phyloP scores from a whole-genome alignment of 2,797 vertebrate species.

The Choloepus didactylus region DNA sequence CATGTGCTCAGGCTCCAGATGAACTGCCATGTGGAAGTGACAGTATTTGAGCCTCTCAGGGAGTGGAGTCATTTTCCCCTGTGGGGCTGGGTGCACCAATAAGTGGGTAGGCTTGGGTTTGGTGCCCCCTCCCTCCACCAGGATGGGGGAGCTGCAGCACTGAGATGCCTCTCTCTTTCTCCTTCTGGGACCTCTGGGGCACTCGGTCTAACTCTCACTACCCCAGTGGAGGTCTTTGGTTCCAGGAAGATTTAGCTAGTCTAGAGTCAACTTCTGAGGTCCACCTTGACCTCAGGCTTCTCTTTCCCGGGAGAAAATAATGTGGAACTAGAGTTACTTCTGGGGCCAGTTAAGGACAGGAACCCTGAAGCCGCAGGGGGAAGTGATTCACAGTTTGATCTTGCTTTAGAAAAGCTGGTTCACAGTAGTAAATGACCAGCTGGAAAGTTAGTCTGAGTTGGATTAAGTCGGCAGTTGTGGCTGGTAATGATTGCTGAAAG shows the following conservation, averaged over 20 bases:
- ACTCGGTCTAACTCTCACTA: fast-evolving
- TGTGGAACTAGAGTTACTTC: background rate
- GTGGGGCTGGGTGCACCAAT: background rate
- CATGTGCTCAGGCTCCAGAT: constrained; percentile 52
- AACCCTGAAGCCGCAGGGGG: background rate
- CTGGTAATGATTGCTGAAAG: background rate
- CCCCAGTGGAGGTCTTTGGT: background rate
- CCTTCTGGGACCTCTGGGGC: background rate
- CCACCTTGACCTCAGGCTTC: background rate
- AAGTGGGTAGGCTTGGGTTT: background rate
- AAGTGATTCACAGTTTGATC: background rate
- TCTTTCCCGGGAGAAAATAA: constrained; percentile 45
- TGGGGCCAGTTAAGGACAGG: constrained; percentile 48
- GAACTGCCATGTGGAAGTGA: background rate
- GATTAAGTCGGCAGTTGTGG: background rate
- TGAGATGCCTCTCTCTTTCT: fast-evolving
- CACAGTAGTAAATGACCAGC: background rate
- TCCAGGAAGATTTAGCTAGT: background rate
- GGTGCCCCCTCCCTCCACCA: background rate
- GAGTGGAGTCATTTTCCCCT: background rate
- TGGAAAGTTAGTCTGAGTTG: background rate
- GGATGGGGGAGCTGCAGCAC: background rate
- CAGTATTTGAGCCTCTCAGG: background rate
- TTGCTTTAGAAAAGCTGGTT: background rate
- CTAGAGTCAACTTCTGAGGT: background rate